These are phyloP conservation scores for Aspidiotus rigidus DNA, from an alignment of 2,888 invertebrate species.

Conservation along the genomic window DNA sequence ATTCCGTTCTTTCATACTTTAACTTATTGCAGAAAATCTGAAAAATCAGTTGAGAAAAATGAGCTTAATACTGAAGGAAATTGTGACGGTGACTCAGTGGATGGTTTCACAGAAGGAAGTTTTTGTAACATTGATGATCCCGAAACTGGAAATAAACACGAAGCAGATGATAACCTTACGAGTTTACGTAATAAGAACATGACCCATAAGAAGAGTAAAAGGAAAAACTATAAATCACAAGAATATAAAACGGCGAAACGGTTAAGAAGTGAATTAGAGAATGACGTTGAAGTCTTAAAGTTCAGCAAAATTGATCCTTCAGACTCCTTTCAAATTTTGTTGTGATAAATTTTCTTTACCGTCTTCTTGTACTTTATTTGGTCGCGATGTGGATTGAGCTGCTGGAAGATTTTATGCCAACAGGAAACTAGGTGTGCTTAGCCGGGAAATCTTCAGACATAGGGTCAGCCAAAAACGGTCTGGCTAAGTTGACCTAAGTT, in stretches of 20 bases:
- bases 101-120: conserved; percentile 2
- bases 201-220: conserved; percentile 22
- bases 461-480: no score
- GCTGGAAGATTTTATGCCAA: no score
- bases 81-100: background rate
- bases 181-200: background rate
- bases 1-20: background rate
- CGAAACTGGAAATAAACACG: background rate
- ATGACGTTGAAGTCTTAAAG: conserved; percentile 25
- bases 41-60: background rate
- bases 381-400: background rate
- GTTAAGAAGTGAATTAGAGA: conserved; percentile 22
- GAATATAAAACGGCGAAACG: conserved; percentile 17
- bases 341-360: conserved; percentile 10
- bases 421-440: no score
- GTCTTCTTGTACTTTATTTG: background rate
- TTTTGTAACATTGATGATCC: background rate
- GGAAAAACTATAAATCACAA: conserved; percentile 9
- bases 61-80: background rate
- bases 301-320: conserved; percentile 10
- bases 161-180: background rate
- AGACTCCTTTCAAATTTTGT: conserved; percentile 6
- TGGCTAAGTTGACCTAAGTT: no score
- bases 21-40: conserved; percentile 13
- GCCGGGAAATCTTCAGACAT: no score